A percentile compares a stretch with the other conserved stretches of the same genome.
These are phyloP conservation scores for Camponotus fellah DNA, from an alignment of 2,888 invertebrate genomes.

Conservation along the genomic window DNA sequence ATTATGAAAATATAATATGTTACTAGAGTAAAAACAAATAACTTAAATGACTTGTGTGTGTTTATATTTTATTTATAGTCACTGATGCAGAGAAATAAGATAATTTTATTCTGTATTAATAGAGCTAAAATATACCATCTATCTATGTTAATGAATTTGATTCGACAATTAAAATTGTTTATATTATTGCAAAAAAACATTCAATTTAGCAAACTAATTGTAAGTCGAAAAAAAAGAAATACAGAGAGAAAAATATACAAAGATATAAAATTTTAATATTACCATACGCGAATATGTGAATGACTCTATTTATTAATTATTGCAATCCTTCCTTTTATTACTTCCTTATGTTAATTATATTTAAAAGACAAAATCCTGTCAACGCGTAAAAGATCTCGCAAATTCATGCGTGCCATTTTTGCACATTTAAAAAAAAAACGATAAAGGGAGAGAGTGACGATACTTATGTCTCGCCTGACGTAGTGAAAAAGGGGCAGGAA, in stretches of 20 bases:
- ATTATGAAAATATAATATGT: background rate
- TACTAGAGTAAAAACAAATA: background rate
- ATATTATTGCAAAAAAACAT: background rate
- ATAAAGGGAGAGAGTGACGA: slow-evolving; percentile 49
- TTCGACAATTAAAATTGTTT: background rate
- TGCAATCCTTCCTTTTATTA: too few relatives aligned
- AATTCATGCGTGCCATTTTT: background rate
- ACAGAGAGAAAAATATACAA: background rate
- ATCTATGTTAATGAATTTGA: slow-evolving; percentile 1
- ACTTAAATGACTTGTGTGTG: background rate
- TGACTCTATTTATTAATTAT: too few relatives aligned
- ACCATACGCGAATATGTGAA: background rate
- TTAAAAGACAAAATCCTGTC: background rate
- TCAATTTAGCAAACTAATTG: background rate
- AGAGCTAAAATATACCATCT: background rate
- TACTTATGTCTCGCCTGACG: slow-evolving; percentile 57
- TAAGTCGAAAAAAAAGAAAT: background rate
- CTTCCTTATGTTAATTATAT: background rate
- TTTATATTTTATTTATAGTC: slow-evolving; percentile 1
- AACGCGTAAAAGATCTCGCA: background rate
- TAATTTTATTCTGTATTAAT: background rate
- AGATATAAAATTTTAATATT: background rate
- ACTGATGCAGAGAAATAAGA: background rate
- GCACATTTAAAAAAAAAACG: background rate
- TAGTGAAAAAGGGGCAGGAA: slow-evolving; percentile 8